Base-by-base conservation (phyloP, 1,140 invertebrate genomes). In the Uloborus diversus region DNA sequence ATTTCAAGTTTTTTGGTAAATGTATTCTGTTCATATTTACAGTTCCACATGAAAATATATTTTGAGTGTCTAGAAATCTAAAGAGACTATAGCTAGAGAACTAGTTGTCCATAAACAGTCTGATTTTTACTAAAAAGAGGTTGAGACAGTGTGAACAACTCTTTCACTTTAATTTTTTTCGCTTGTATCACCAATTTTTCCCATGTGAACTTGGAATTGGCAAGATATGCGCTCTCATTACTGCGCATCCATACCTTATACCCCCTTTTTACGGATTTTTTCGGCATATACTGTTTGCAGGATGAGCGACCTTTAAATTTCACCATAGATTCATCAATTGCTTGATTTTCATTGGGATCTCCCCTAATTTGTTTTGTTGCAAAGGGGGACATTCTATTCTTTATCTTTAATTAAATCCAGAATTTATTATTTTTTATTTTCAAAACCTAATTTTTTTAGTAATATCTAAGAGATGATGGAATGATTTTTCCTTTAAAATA, bases 221-320 rank as follows among this genome's bases (percentile, higher is more conserved):
- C 25, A 5, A 32, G 23, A 61, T 13, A 61, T 61, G 3, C 57
- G n/a, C 57, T 61, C 30, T 61, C 25, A 14, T 61, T 27, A 32
- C 57, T 27, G 11, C 57, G 25, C 57, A 61, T 61, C 57, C 57
- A 61, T 28, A 61, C 30, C 7, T 61, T 61, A 20, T 61, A 61
- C 4, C 57, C 57, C 13, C 57, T 5, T 61, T 14, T 61, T 20
- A 61, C 30, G 4, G 25, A 4, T 32, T 61, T 61, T 5, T 61
- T 61, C 9, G 57, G 57, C 57, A 83, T 80, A 27, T 61, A 61
- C 30, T 61, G 57, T 28, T 61, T 61, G 23, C 25, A 28, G 4
- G 57, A 28, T 14, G 23, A 27, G 9, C 57, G 3, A 5, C 57
- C 57, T 32, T 14, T 61, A 32, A 61, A 61, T n/a, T 61, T 61